Evolutionary conservation across 92 coral and sea anemone species (phyloP).

Genomic region (Phenganax stokvisi): DNA sequence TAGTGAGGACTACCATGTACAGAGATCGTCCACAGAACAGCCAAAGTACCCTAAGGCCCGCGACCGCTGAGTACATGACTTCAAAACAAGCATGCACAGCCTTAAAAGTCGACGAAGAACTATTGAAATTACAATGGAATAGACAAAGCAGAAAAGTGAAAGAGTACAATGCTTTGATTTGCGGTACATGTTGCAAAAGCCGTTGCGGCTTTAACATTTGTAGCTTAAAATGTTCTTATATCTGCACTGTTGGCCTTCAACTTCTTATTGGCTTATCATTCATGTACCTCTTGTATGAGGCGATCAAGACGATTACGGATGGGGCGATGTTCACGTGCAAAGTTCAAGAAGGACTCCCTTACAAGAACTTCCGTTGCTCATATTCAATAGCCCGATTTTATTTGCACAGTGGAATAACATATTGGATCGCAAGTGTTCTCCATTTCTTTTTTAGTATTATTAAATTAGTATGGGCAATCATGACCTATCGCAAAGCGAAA

Average conservation of each 20-base stretch:
- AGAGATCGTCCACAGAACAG: background rate
- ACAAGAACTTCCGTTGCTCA: slow-evolving; percentile 3
- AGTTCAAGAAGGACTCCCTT: background rate
- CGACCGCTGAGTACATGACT: background rate
- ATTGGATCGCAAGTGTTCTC: background rate
- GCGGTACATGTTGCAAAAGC: background rate
- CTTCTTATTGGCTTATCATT: no score
- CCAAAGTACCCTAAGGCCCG: background rate
- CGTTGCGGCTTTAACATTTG: background rate
- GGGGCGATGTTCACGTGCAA: no score
- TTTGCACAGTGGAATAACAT: background rate
- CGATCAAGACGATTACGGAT: no score
- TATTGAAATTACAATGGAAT: background rate
- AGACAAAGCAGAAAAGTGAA: background rate
- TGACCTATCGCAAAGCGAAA: no score
- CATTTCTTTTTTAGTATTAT: no score
- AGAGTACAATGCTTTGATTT: background rate
- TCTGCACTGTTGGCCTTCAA: background rate
- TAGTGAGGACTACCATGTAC: no score
- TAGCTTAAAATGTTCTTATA: background rate
- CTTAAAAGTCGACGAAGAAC: background rate
- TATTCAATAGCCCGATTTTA: background rate
- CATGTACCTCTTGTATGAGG: no score
- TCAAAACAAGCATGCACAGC: background rate
- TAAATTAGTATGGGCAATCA: no score